Conservation (phyloP, 2,888 invertebrate species). For the Leucozona laternaria region DNA sequence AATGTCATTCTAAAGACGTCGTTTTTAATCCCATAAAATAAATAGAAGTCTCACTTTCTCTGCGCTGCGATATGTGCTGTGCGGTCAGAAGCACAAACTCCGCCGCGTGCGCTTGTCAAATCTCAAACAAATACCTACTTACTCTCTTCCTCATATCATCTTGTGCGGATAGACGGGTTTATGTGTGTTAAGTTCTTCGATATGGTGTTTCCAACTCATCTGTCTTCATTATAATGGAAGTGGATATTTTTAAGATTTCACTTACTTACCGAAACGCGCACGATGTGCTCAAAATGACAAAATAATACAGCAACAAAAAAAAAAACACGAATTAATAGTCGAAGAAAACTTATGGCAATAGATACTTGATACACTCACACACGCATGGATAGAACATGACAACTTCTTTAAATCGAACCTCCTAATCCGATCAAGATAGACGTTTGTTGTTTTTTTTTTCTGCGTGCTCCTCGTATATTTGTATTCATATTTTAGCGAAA, state of each 20-base stretch:
- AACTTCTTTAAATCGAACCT: slow-evolving; percentile 50
- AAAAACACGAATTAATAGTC: background rate
- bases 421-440: slow-evolving; percentile 50
- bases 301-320: slow-evolving; percentile 33
- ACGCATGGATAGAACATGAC: slow-evolving; percentile 4
- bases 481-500: slow-evolving; percentile 15
- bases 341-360: slow-evolving; percentile 16
- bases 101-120: background rate
- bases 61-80: background rate
- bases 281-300: slow-evolving; percentile 51
- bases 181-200: slow-evolving; percentile 37
- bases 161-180: background rate
- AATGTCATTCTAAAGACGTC: slow-evolving; percentile 51
- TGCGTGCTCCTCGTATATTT: background rate
- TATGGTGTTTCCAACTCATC: slow-evolving; percentile 61
- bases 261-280: slow-evolving; percentile 51
- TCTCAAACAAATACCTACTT: no score
- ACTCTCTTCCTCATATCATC: slow-evolving; percentile 54
- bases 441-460: background rate
- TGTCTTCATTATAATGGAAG: slow-evolving; percentile 62
- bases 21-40: slow-evolving; percentile 41
- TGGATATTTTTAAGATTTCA: slow-evolving; percentile 69
- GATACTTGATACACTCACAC: background rate
- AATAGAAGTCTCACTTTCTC: slow-evolving; percentile 68
- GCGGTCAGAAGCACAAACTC: slow-evolving; percentile 5